These are phyloP conservation scores for Drosophila antonietae DNA, from an alignment of 2,888 invertebrate species.

Conservation along the genomic window DNA sequence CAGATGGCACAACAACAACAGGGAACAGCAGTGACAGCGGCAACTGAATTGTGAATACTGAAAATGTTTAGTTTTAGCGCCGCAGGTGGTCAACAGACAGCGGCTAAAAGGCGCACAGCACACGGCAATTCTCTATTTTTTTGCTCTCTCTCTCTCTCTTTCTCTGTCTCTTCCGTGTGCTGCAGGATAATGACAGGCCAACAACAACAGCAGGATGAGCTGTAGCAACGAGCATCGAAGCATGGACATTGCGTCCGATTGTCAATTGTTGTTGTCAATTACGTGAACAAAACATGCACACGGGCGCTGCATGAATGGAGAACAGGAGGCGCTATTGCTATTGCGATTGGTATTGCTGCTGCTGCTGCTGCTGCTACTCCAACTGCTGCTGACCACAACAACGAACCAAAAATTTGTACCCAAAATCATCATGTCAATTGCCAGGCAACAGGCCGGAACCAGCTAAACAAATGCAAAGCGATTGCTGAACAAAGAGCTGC, in stretches of 20 bases:
- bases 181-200: conserved; percentile 72
- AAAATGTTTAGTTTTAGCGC: conserved; percentile 70
- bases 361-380: conserved; percentile 1
- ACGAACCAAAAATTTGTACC: conserved; percentile 58
- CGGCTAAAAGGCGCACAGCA: conserved; percentile 39
- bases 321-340: conserved; percentile 14
- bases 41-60: conserved; percentile 33
- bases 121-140: conserved; percentile 32
- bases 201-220: conserved; percentile 32
- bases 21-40: conserved; percentile 2
- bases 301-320: conserved; percentile 39
- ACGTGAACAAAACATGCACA: conserved; percentile 75
- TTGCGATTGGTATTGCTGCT: background rate
- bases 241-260: conserved; percentile 64
- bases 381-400: conserved; percentile 48
- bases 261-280: conserved; percentile 78
- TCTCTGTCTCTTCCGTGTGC: conserved; percentile 19
- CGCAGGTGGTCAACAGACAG: conserved; percentile 69
- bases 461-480: conserved; percentile 50
- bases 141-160: too few relatives aligned
- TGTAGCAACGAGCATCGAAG: conserved; percentile 19
- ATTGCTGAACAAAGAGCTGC: conserved; percentile 41
- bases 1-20: conserved; percentile 38
- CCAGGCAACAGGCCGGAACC: conserved; percentile 61
- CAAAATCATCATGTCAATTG: conserved; percentile 66